Evolutionary conservation across 2,113 vertebrate species (phyloP), one percentile per base, ranked within the genome.

Genomic region (Nothoprocta pentlandii): DNA sequence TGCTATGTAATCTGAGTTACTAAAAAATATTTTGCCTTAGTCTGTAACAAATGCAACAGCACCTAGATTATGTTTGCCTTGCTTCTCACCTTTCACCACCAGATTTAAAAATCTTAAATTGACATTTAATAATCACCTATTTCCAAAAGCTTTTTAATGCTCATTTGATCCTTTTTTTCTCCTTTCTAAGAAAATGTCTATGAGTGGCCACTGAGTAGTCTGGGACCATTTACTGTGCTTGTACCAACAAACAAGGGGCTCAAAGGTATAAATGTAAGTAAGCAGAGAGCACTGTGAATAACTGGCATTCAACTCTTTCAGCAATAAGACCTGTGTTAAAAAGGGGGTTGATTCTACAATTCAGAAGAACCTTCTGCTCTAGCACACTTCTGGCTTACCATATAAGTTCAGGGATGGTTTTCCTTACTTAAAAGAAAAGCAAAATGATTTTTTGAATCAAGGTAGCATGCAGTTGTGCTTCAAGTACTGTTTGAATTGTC

Each of bases 221-320:
- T 99, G 85, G 99, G 99, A 93, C 99, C 99, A 1, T 99, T 99
- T 96, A 99, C 99, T 0, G 30, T 99, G 46, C 98, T 99, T 28
- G 95, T 99, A 69, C 98, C 99, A 0, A 98, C 97, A 96, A 98
- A 99, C 95, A 98, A 96, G 70, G 99, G 98, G 15, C 98, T 99
- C 86, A 98, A 95, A 94, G 97, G 95, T 62, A 89, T 76, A 75
- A 91, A 94, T 59, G 98, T 98, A 96, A 98, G 98, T 98, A 95
- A 90, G 56, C 20, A 66, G 13, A 39, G 14, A 34, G 14, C 7
- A 8, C 16, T 84, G 68, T 30, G 46, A 47, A 61, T 23, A 7
- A 11, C 25, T 22, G 32, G 20, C 6, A 34, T 64, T 88, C 64
- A 51, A 28, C 21, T 53, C 32, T 39, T 63, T 53, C 20, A 69